Conservation (phyloP, 2,888 invertebrate species). For the Byasa hedistus region DNA sequence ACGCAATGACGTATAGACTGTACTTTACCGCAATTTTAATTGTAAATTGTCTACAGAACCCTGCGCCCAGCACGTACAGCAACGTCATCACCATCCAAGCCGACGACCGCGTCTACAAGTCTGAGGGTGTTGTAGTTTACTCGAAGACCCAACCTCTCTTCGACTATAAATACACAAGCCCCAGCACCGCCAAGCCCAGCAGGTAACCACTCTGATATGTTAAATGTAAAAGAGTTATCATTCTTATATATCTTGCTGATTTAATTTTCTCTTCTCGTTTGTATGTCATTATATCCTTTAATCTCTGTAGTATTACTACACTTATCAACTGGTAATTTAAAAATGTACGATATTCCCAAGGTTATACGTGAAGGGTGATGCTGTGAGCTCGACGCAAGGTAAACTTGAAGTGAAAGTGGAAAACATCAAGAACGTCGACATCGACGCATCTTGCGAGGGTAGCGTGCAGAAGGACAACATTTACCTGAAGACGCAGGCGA, state of each 20-base stretch:
- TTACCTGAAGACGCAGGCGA: constrained; percentile 78
- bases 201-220: constrained; percentile 50
- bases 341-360: constrained; percentile 40
- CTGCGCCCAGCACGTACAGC: constrained; percentile 60
- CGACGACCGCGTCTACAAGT: constrained; percentile 80
- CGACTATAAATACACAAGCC: constrained; percentile 77
- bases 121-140: constrained; percentile 75
- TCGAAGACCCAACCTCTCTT: constrained; percentile 78
- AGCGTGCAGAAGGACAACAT: constrained; percentile 84
- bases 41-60: constrained; percentile 46
- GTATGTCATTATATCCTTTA: no score
- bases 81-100: constrained; percentile 66
- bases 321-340: no score
- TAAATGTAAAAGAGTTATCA: not conserved
- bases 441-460: constrained; percentile 77
- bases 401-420: constrained; percentile 78
- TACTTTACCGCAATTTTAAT: no score
- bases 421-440: constrained; percentile 74
- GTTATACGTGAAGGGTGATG: constrained; percentile 58
- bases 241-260: no score
- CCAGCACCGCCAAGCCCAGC: constrained; percentile 58
- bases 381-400: constrained; percentile 79
- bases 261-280: no score
- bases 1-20: no score
- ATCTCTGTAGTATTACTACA: no score